A percentile compares a stretch with the other conserved stretches of the same genome.
Evolutionary conservation across 1,140 invertebrate genomes (phyloP).

Genomic region (Macrobrachium rosenbergii): DNA sequence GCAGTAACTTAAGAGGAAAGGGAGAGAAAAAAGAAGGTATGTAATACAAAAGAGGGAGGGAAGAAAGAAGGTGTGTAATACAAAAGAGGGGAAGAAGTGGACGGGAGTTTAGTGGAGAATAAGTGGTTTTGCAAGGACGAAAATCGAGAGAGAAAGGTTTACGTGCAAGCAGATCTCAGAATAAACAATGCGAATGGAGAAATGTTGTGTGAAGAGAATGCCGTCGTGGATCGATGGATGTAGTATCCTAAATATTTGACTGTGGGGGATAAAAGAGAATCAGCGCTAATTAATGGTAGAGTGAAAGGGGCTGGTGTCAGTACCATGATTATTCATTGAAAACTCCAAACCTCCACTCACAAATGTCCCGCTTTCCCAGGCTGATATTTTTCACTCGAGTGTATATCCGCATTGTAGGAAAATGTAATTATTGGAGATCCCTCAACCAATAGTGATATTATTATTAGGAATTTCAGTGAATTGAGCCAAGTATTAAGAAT

Average conservation of each 20-base stretch:
- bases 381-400: not conserved
- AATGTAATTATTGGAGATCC: too few species aligned
- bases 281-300: not conserved
- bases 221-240: not conserved
- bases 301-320: too few species aligned
- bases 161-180: too few species aligned
- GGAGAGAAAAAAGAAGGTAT: not conserved
- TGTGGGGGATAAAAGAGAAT: not conserved
- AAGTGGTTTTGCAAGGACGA: not conserved
- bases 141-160: constrained; percentile 10
- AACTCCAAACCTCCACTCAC: not conserved
- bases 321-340: not conserved
- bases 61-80: not conserved
- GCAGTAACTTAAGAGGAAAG: not conserved
- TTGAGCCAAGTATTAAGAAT: too few species aligned
- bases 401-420: too few species aligned
- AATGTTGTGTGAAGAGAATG: too few species aligned
- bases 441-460: too few species aligned
- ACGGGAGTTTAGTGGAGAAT: too few species aligned
- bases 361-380: not conserved
- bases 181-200: too few species aligned
- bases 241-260: not conserved
- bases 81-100: not conserved
- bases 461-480: too few species aligned
- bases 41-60: not conserved